phyloP scores from a whole-genome alignment of 2,113 vertebrate genomes.

The Clarias magur region DNA sequence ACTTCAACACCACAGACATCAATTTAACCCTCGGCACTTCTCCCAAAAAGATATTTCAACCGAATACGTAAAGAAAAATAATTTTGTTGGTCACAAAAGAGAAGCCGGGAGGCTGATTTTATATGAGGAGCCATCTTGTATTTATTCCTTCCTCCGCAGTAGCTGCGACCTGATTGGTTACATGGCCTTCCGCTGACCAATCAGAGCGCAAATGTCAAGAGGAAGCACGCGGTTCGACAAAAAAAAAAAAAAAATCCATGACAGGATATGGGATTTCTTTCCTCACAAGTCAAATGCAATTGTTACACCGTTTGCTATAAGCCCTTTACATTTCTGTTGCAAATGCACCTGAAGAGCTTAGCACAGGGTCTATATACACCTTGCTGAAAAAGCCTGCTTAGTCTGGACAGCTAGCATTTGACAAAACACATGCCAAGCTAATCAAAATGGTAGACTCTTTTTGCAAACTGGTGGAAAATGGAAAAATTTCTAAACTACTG shows the following conservation, averaged over 20 bases:
- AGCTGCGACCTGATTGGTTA: slow-evolving; percentile 86
- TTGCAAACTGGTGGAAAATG: background rate
- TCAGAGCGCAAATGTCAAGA: slow-evolving; percentile 63
- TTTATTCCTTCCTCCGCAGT: slow-evolving; percentile 94
- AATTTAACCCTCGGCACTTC: slow-evolving; percentile 68
- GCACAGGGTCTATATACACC: background rate
- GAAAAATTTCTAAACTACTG: background rate
- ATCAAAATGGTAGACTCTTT: background rate
- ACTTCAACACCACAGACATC: slow-evolving; percentile 54
- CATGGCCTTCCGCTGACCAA: slow-evolving; percentile 71
- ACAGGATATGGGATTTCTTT: slow-evolving; percentile 31
- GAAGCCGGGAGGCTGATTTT: slow-evolving; percentile 88
- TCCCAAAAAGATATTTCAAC: slow-evolving; percentile 70
- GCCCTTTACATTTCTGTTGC: background rate
- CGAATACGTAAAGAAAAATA: slow-evolving; percentile 75
- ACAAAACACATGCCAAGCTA: background rate
- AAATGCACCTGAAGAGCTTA: background rate
- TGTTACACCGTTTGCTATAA: background rate
- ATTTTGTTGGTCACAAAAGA: slow-evolving; percentile 78
- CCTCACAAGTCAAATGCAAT: background rate
- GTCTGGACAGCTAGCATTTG: background rate
- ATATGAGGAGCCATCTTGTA: slow-evolving; percentile 99
- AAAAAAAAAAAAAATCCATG: slow-evolving; percentile 37
- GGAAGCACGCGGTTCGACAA: slow-evolving; percentile 46
- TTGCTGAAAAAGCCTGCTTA: background rate